Base-by-base conservation (phyloP, 2,797 vertebrate genomes). In the Acanthis flammea region DNA sequence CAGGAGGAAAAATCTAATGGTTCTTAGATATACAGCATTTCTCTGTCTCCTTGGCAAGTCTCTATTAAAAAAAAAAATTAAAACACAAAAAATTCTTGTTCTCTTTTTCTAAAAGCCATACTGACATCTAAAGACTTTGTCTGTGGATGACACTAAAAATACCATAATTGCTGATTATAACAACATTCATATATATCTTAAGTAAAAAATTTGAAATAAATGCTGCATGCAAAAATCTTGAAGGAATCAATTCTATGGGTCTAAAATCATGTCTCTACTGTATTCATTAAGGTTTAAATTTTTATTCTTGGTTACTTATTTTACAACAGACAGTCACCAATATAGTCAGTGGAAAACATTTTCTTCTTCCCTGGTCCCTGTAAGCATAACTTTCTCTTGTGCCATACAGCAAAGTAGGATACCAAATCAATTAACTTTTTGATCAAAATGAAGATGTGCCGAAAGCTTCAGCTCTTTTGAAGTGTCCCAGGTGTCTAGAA, bases 31-130 rank as follows among this genome's bases (percentile, higher is more conserved):
- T 9, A 12, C 7, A 33, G 4, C 1, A 27, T 55, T 66, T 79
- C 7, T 73, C 11, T 71, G 6, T 55, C 5, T 78, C n/a, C 63
- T 21, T 44, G n/a, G n/a, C 4, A 80, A 66, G 7, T 12, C 1
- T 39, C 7, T 53, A 10, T 27, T 50, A 41, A 23, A 21, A 42
- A 21, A 42, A 41, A 42, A 16, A 2, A 1, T 5, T 35, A 41
- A 53, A 16, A 2, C 2, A 0, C 0, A 5, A 39, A 42, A 48
- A 42, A 3, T 7, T 61, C 3, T 33, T 0, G 0, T 35, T 51
- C 17, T 53, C 14, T 28, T n/a, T 8, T 84, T 77, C 24, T 63
- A 71, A 88, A 73, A 77, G 6, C 5, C 37, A 30, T 10, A 42
- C 8, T 47, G 30, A 57, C 27, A 60, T 68, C 76, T 65, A 14